Percentiles rank a stretch among this genome's conserved stretches.
phyloP scores from a whole-genome alignment of 2,797 vertebrate species.

The Leptatherina wallacei region DNA sequence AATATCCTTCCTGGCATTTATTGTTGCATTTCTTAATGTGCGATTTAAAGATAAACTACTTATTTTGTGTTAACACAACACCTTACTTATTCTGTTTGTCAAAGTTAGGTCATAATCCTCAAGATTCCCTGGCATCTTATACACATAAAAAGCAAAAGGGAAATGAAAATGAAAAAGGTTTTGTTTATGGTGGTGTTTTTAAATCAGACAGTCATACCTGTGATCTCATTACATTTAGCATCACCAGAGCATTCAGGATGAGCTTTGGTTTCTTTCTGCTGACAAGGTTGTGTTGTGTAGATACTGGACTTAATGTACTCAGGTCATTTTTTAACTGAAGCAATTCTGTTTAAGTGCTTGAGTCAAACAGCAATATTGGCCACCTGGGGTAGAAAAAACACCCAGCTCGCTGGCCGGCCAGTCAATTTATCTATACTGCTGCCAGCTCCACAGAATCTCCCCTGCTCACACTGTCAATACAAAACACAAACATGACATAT shows the following conservation, averaged over 20 bases:
- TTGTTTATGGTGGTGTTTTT: not conserved
- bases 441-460: conserved; percentile 37
- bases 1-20: conserved; percentile 9
- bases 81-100: not conserved
- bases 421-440: conserved; percentile 68
- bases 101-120: no score
- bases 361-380: conserved; percentile 67
- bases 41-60: not conserved
- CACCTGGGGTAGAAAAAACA: conserved; percentile 49
- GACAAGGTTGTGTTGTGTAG: conserved; percentile 55
- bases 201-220: not conserved
- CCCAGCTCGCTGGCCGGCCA: conserved; percentile 35
- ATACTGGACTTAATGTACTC: conserved; percentile 40
- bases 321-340: conserved; percentile 59
- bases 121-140: not conserved
- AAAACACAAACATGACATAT: conserved; percentile 30
- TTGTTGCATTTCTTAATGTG: not conserved
- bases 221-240: conserved; percentile 49
- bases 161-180: not conserved
- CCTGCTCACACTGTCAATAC: conserved; percentile 27
- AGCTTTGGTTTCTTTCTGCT: conserved; percentile 50
- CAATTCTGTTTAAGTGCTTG: conserved; percentile 74
- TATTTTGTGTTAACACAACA: not conserved
- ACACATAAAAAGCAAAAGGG: not conserved
- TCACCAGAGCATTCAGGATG: conserved; percentile 12